Evolutionary conservation across 92 coral and sea anemone genomes (phyloP).

Genomic region (Siderastrea siderea): DNA sequence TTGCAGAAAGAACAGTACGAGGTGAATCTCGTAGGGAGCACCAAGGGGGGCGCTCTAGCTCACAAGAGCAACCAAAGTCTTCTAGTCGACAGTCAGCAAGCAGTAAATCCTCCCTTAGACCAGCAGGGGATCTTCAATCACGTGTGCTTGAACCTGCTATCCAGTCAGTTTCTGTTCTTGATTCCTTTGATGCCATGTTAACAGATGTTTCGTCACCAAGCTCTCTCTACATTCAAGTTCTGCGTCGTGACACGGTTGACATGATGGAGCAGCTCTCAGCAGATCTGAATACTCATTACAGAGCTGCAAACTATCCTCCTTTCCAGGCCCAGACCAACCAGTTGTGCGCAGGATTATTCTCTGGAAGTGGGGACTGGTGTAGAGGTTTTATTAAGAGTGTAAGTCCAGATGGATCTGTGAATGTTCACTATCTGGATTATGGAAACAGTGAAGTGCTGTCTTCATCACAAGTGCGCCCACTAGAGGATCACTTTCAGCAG

Average conservation of each 20-base stretch:
- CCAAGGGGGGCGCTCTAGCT: not conserved
- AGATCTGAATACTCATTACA: constrained; percentile 55
- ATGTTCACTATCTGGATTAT: constrained; percentile 83
- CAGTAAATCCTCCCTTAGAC: not conserved
- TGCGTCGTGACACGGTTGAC: constrained; percentile 40
- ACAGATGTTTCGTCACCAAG: constrained; percentile 73
- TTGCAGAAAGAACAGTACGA: not conserved
- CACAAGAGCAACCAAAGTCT: not conserved
- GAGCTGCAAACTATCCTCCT: constrained; percentile 39
- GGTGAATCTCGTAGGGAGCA: not conserved
- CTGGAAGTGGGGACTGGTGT: constrained; percentile 74
- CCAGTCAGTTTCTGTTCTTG: constrained; percentile 18
- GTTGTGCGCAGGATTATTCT: constrained; percentile 69
- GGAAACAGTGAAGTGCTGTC: constrained; percentile 76
- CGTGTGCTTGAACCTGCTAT: constrained; percentile 59
- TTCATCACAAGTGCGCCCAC: constrained; percentile 71
- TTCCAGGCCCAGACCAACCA: constrained; percentile 62
- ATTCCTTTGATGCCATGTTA: constrained; percentile 71
- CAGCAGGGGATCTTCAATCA: not conserved
- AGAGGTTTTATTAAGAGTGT: constrained; percentile 72
- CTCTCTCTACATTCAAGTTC: constrained; percentile 74
- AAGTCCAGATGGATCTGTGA: constrained; percentile 51
- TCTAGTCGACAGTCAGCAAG: constrained; percentile 2
- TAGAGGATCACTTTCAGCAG: constrained; percentile 69
- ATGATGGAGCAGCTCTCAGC: constrained; percentile 36